These are phyloP conservation scores for Megalops cyprinoides DNA, from an alignment of 2,797 vertebrate genomes.

Conservation along the genomic window DNA sequence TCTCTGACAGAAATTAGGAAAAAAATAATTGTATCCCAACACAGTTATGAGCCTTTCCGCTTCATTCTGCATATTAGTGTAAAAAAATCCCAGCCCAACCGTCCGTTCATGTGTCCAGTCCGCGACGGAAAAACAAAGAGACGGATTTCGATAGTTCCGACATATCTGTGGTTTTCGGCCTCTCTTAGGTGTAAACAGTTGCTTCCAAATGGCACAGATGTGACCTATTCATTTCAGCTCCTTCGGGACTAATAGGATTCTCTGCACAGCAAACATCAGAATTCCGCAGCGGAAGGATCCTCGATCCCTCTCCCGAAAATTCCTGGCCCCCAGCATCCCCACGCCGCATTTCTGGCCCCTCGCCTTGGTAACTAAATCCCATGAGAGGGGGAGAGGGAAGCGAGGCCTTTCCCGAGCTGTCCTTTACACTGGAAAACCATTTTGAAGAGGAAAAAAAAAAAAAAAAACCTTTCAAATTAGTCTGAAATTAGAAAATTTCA, in stretches of 20 bases:
- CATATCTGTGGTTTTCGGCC: constrained; percentile 60
- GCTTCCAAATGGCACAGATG: constrained; percentile 56
- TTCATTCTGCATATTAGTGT: too few relatives aligned
- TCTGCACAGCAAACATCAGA: constrained; percentile 54
- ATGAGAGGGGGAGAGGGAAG: too few relatives aligned
- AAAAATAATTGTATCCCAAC: too few relatives aligned
- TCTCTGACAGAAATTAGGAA: too few relatives aligned
- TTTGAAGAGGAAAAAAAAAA: not conserved
- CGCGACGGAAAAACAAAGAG: constrained; percentile 62
- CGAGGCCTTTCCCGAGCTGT: too few relatives aligned
- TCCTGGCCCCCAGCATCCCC: constrained; percentile 49
- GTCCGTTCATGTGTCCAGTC: too few relatives aligned
- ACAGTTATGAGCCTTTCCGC: too few relatives aligned
- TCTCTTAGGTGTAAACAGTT: constrained; percentile 58
- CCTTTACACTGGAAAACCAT: not conserved
- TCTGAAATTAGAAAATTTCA: too few relatives aligned
- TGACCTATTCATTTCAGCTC: constrained; percentile 53
- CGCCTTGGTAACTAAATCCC: constrained; percentile 40
- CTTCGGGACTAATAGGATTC: constrained; percentile 53
- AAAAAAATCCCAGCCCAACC: too few relatives aligned
- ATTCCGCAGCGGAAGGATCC: constrained; percentile 40
- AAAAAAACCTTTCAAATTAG: too few relatives aligned
- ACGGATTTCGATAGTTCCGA: constrained; percentile 63
- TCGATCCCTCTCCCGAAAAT: constrained; percentile 56
- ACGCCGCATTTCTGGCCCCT: constrained; percentile 31